Evolutionary conservation across 2,797 vertebrate species (phyloP).

Genomic region (Aythya fuligula): DNA sequence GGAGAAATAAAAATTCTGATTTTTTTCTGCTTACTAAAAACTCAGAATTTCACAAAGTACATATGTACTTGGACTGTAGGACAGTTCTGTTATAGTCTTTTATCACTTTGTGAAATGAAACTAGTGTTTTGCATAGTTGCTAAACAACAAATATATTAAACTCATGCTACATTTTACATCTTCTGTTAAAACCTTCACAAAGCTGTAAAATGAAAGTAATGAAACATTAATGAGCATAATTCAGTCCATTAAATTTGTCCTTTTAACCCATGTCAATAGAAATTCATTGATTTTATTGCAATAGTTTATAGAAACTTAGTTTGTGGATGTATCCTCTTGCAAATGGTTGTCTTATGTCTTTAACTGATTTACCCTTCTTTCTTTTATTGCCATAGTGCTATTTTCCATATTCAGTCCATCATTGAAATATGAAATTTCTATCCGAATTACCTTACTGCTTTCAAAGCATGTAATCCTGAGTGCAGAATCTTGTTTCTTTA

Average conservation of each 20-base stretch:
- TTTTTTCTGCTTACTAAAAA: background rate
- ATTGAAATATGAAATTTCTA: background rate
- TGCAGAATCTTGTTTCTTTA: background rate
- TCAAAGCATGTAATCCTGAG: background rate
- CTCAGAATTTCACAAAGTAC: background rate
- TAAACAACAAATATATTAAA: conserved; percentile 1
- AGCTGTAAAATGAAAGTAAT: conserved; percentile 33
- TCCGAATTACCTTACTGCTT: background rate
- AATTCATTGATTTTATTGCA: background rate
- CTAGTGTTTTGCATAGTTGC: background rate
- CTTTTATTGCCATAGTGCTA: background rate
- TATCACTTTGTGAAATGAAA: background rate
- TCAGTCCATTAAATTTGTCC: background rate
- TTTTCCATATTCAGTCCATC: background rate
- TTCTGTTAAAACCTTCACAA: conserved; percentile 26
- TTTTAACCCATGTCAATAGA: conserved; percentile 13
- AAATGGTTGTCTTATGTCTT: background rate
- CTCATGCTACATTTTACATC: background rate
- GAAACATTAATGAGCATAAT: conserved; percentile 13
- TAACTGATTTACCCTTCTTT: background rate
- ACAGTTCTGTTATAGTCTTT: background rate
- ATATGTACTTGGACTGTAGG: background rate
- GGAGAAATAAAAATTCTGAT: background rate
- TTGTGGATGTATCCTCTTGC: background rate
- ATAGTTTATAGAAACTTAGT: background rate